phyloP scores from a whole-genome alignment of 2,113 vertebrate genomes.

The Hucho hucho region DNA sequence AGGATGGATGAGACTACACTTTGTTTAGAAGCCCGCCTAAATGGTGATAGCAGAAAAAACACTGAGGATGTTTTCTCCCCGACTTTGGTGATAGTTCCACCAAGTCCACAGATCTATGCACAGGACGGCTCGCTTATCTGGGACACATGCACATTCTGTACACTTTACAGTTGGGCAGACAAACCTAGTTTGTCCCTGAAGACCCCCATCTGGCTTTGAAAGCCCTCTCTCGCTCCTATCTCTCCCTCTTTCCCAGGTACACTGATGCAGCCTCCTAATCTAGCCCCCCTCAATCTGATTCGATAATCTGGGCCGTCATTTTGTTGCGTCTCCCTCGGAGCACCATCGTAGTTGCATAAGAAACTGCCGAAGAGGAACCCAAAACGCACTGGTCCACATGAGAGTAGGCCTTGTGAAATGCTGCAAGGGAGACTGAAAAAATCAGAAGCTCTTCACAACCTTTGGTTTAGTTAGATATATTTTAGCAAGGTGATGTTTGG shows the following conservation, averaged over 20 bases:
- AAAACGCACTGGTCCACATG: neutral
- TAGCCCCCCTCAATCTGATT: neutral
- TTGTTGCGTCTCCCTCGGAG: neutral
- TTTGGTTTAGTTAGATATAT: neutral
- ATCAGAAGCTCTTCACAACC: neutral
- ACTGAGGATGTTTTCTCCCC: constrained; percentile 1
- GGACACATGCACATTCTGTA: neutral
- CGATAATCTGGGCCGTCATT: neutral
- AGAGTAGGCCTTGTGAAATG: no score
- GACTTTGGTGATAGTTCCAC: constrained; percentile 2
- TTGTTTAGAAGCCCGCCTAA: neutral
- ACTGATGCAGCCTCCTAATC: no score
- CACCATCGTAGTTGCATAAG: no score
- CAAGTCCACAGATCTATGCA: neutral
- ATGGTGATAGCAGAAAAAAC: neutral
- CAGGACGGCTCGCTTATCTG: neutral
- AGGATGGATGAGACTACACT: neutral
- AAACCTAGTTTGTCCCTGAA: neutral
- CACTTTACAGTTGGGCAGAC: neutral
- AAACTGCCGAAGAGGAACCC: neutral
- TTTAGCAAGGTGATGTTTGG: no score
- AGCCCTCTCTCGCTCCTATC: neutral
- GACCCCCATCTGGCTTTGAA: neutral
- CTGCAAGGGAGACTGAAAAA: no score
- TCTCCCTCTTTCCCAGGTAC: neutral